phyloP scores from a whole-genome alignment of 2,113 vertebrate genomes.

The Thalassarche chlororhynchos region DNA sequence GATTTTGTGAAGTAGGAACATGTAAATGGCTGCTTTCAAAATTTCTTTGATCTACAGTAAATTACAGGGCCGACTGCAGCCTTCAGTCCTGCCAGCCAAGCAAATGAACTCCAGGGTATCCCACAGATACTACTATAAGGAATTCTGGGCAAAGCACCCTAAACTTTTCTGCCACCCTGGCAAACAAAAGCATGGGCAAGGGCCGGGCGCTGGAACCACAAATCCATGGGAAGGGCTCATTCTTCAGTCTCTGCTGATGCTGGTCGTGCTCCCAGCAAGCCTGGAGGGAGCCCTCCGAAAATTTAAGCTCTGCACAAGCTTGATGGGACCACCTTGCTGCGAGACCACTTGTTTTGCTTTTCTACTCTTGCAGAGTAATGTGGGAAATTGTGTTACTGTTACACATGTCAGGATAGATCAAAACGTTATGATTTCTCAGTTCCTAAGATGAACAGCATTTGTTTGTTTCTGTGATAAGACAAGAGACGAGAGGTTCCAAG shows the following conservation, averaged over 20 bases:
- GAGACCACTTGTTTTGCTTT: not conserved
- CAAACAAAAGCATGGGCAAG: accelerated
- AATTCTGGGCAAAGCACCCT: not conserved
- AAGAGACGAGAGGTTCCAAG: not conserved
- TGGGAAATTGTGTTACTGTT: accelerated
- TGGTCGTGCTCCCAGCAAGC: accelerated
- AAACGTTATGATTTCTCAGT: not conserved
- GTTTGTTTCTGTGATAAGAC: not conserved
- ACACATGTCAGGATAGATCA: no score
- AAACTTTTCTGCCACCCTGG: not conserved
- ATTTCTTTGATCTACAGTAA: not conserved
- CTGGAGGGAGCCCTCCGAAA: not conserved
- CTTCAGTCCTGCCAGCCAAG: not conserved
- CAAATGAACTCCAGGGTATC: not conserved
- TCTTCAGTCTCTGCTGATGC: not conserved
- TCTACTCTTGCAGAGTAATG: not conserved
- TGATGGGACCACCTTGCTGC: not conserved
- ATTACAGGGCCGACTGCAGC: not conserved
- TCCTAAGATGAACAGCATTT: not conserved
- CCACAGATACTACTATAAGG: not conserved
- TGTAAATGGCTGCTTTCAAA: not conserved
- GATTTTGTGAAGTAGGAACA: not conserved
- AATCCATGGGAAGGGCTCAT: accelerated
- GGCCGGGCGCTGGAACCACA: accelerated
- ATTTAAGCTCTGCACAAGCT: not conserved